Base-by-base conservation (phyloP, 2,888 invertebrate genomes). In the Stenichneumon culpator region DNA sequence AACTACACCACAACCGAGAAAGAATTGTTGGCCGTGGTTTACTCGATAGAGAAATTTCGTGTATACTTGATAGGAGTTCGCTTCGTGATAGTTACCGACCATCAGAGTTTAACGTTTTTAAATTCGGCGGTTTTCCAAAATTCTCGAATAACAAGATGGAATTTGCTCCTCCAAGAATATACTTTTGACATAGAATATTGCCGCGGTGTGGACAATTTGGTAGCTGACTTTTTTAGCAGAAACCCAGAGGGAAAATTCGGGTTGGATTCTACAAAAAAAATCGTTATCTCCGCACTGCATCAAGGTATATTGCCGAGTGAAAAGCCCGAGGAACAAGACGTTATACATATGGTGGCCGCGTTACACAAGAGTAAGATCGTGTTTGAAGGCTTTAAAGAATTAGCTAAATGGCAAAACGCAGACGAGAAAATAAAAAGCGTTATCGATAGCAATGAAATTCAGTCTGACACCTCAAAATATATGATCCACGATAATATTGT, bases 81-180 rank as follows among this genome's bases (percentile, higher is more conserved):
- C 11, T 83, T 92, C 6, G 75, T 85, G 0, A 84, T 92, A 1
- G 67, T 87, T 22, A 90, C 89, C 0, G 92, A 92, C 74, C 90
- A 91, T 84, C 86, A 88, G n/a, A 84, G 88, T 0, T 72, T 91
- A 2, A 87, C 85, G 0, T 92, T 90, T 72, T 47, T 92, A 7
- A 84, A 84, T n/a, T 82, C 77, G 0, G 91, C 91, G 47, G 73
- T 88, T 19, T 79, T 90, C 28, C 83, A 87, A 6, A 87, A 77
- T 44, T 77, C 87, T 0, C 79, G 91, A 2, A 57, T 92, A 3
- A 87, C 85, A 2, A 75, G 92, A 0, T 92, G 91, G 90, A 80
- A 86, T 22, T 32, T 89, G 0, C 79, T 83, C 16, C 68, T 91
- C 4, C 89, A 90, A 39, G 88, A 90, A 65, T 92, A 87, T 74